phyloP scores from a whole-genome alignment of 2,113 vertebrate genomes.

The Cyrtonyx montezumae region DNA sequence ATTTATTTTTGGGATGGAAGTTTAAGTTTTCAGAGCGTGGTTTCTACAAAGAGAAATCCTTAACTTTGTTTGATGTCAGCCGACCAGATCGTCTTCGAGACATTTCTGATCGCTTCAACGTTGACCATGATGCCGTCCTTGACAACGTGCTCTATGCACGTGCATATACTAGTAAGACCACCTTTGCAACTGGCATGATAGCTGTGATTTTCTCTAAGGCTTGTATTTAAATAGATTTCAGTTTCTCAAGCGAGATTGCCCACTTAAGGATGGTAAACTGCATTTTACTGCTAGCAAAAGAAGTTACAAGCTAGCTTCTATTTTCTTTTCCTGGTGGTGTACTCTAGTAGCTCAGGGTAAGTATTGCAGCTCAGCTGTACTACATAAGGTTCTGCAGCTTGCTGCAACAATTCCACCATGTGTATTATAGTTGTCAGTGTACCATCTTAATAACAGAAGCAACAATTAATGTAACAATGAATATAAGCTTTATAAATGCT shows the following conservation, averaged over 20 bases:
- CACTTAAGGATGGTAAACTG: background rate
- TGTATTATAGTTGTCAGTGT: accelerated
- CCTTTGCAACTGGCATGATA: background rate
- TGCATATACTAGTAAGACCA: constrained; percentile 92
- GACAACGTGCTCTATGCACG: constrained; percentile 97
- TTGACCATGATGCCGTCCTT: constrained; percentile 93
- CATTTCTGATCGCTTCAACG: constrained; percentile 93
- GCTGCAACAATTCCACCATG: background rate
- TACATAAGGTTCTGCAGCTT: background rate
- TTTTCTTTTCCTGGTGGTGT: background rate
- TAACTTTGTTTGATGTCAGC: constrained; percentile 77
- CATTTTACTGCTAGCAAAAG: background rate
- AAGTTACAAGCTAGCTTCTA: background rate
- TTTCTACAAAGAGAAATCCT: constrained; percentile 59
- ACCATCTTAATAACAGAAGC: background rate
- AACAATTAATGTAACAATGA: background rate
- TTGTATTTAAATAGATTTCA: background rate
- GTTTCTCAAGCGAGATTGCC: background rate
- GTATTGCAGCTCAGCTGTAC: background rate
- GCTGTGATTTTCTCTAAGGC: background rate
- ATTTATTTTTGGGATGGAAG: constrained; percentile 11
- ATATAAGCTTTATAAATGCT: background rate
- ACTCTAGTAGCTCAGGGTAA: background rate
- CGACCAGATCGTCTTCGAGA: constrained; percentile 95
- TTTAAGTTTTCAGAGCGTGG: constrained; percentile 5